Evolutionary conservation across 1,140 invertebrate genomes (phyloP).

Genomic region (Lasioglossum albipes): DNA sequence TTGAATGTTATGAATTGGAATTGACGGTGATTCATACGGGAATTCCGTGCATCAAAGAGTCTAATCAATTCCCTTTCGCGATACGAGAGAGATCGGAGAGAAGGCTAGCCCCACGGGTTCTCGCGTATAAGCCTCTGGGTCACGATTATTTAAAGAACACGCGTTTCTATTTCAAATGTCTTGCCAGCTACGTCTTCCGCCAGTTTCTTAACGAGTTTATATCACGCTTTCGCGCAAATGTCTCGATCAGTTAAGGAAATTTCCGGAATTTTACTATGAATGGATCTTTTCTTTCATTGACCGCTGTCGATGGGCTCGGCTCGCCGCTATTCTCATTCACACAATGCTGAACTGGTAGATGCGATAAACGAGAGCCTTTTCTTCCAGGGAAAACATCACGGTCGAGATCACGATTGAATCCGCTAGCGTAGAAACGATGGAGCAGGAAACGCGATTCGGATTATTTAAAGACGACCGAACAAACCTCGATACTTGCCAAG

Average conservation of each 20-base stretch:
- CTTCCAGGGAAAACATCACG: background rate
- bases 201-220: slow-evolving; percentile 69
- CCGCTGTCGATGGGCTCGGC: no score
- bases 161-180: slow-evolving; percentile 78
- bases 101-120: slow-evolving; percentile 38
- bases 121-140: slow-evolving; percentile 74
- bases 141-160: slow-evolving; percentile 79
- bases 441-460: slow-evolving; percentile 38
- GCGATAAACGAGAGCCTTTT: background rate
- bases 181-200: slow-evolving; percentile 75
- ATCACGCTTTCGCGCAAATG: slow-evolving; percentile 43
- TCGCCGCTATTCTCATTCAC: background rate
- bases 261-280: background rate
- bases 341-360: background rate
- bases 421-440: background rate
- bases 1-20: background rate
- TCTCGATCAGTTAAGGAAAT: slow-evolving; percentile 12
- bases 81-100: slow-evolving; percentile 44
- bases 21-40: background rate
- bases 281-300: background rate
- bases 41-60: background rate
- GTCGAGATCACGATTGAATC: background rate
- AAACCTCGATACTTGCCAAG: slow-evolving; percentile 61
- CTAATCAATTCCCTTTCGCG: slow-evolving; percentile 42
- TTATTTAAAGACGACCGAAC: slow-evolving; percentile 69